Percentiles rank a stretch among this genome's conserved stretches.
phyloP scores from a whole-genome alignment of 2,797 vertebrate genomes.

The Cirrhinus mrigala region DNA sequence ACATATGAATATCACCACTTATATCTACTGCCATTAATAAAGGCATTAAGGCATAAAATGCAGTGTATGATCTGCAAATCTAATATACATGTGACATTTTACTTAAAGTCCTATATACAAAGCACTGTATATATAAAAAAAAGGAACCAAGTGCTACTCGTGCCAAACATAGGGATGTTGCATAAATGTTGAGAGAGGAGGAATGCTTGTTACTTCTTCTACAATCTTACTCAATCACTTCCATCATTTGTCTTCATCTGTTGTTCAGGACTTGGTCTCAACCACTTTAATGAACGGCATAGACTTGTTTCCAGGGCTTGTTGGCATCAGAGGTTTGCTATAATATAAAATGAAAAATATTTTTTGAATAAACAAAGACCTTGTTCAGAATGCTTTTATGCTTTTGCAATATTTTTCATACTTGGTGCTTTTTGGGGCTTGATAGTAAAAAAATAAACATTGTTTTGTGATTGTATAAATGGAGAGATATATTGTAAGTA shows the following conservation, averaged over 20 bases:
- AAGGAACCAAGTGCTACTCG: background rate
- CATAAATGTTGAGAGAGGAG: background rate
- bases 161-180: background rate
- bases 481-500: background rate
- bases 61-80: background rate
- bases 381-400: background rate
- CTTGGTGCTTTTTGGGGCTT: background rate
- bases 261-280: conserved; percentile 81
- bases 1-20: conserved; percentile 1
- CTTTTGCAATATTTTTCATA: background rate
- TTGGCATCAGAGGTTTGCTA: conserved; percentile 81
- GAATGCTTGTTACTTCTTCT: background rate
- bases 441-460: background rate
- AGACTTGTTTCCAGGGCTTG: conserved; percentile 75
- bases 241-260: background rate
- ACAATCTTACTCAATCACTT: background rate
- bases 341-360: conserved; percentile 17
- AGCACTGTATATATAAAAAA: background rate
- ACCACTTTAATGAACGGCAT: conserved; percentile 92
- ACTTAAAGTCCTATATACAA: background rate
- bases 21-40: background rate
- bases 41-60: background rate
- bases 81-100: conserved; percentile 1
- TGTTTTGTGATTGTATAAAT: background rate
- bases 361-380: background rate